Evolutionary conservation across 2,113 vertebrate species (phyloP), one percentile per base, ranked within the genome.

Genomic region (Amia ocellicauda): DNA sequence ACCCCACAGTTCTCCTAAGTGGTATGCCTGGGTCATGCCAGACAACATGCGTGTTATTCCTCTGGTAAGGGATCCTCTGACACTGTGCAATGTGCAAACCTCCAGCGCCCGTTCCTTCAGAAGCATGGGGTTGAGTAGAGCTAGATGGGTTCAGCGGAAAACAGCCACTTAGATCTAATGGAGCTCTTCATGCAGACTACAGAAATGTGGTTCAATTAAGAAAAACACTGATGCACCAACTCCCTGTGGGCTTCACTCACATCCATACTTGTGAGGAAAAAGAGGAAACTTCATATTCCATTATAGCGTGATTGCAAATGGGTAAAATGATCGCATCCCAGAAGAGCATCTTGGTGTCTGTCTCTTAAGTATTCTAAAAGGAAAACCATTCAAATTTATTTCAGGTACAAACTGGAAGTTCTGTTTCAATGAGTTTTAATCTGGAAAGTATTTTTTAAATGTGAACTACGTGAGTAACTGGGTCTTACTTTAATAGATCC

Each of bases 171-270:
- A 66, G 63, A 54, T 52, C 69, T 70, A 70, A 66, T 70, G 63
- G 69, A 66, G 63, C 62, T 22, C 52, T 66, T 70, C 63, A 66
- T 62, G 69, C 60, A 70, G 60, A 66, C 69, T 62, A 63, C 63
- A 70, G 59, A 70, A 70, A 42, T 62, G 60, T 58, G 61, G 51
- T 70, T 55, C 69, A 70, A 70, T 70, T 70, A 66, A 66, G 65
- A 50, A 54, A 42, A 62, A 66, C 69, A 66, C 64, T 63, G 64
- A 66, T 64, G 64, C 63, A 50, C 17, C 47, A 50, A 50, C 16
- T 50, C 47, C 17, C 47, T 7, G 31, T 36, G 31, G 31, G 31
- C 31, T 47, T 47, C 43, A 17, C 51, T 53, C 51, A 22, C 51
- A 53, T 53, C 51, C 23, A 22, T 53, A 53, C 51, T 2, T 22